These are phyloP conservation scores for Tryphoninae sp. DNA, from an alignment of 2,888 invertebrate species.

Conservation along the genomic window DNA sequence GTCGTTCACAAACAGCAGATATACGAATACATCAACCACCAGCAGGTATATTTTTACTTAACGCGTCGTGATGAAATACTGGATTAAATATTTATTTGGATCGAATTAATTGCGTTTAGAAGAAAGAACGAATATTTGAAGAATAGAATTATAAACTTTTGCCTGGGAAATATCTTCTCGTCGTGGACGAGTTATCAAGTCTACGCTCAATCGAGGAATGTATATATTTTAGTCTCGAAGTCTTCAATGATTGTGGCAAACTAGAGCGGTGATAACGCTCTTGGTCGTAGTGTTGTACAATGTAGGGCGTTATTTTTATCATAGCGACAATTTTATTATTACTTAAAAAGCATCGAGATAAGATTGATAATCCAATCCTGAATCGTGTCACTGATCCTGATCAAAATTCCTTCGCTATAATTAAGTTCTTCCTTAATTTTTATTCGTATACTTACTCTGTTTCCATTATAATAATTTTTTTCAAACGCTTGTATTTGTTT, in stretches of 20 bases:
- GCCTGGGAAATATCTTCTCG: not conserved
- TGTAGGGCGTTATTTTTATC: not conserved
- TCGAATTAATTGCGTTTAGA: not conserved
- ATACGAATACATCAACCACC: conserved; percentile 70
- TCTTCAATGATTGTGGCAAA: conserved; percentile 55
- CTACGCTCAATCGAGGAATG: not conserved
- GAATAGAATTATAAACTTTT: not conserved
- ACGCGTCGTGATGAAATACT: not conserved
- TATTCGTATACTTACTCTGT: too few species aligned
- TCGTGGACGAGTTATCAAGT: not conserved
- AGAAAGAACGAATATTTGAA: not conserved
- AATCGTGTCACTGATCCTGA: too few species aligned
- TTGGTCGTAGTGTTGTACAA: conserved; percentile 22
- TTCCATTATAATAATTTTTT: not conserved
- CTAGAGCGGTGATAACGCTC: conserved; percentile 59
- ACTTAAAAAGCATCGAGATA: too few species aligned
- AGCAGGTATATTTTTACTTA: conserved; percentile 61
- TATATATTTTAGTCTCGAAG: not conserved
- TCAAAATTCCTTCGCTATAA: too few species aligned
- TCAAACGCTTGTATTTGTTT: not conserved
- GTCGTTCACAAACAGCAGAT: conserved; percentile 78
- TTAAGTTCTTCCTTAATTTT: too few species aligned
- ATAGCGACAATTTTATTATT: not conserved
- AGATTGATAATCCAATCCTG: too few species aligned
- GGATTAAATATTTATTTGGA: not conserved